Evolutionary conservation across 2,797 vertebrate genomes (phyloP).

Genomic region (Pempheris klunzingeri): DNA sequence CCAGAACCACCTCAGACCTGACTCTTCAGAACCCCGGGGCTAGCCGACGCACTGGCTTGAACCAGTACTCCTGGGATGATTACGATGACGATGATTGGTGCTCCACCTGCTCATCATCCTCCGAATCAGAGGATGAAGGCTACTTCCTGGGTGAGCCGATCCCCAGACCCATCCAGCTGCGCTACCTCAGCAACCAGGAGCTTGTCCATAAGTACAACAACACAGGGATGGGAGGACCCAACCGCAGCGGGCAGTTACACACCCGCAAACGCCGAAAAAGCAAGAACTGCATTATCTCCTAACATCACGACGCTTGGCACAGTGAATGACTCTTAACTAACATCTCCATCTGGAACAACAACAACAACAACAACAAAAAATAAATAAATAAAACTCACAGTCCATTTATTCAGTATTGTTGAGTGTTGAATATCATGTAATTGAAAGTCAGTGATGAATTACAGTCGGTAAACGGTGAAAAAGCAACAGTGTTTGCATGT

Average conservation of each 20-base stretch:
- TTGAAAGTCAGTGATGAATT: conserved; percentile 75
- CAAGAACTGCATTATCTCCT: conserved; percentile 99
- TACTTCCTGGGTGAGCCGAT: conserved; percentile 98
- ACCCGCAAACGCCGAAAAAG: conserved; percentile 96
- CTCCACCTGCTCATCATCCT: conserved; percentile 98
- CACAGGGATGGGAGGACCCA: conserved; percentile 79
- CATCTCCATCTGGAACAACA: conserved; percentile 57
- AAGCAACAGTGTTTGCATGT: conserved; percentile 80
- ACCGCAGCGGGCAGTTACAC: conserved; percentile 91
- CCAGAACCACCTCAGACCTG: conserved; percentile 96
- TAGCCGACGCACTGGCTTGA: conserved; percentile 86
- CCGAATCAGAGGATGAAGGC: conserved; percentile 97
- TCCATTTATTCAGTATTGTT: conserved; percentile 73
- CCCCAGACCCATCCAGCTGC: conserved; percentile 92
- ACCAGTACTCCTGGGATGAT: conserved; percentile 90
- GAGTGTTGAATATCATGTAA: conserved; percentile 76
- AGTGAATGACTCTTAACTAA: conserved; percentile 39
- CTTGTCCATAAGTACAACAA: conserved; percentile 94
- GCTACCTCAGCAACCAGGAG: conserved; percentile 95
- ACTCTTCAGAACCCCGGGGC: conserved; percentile 94
- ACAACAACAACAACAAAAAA: conserved; percentile 56
- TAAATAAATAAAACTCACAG: conserved; percentile 40
- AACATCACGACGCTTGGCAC: conserved; percentile 66
- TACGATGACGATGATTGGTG: conserved; percentile 95
- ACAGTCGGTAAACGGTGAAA: conserved; percentile 74